phyloP scores from a whole-genome alignment of 2,888 invertebrate genomes.

The Cryptophagus acutangulus region DNA sequence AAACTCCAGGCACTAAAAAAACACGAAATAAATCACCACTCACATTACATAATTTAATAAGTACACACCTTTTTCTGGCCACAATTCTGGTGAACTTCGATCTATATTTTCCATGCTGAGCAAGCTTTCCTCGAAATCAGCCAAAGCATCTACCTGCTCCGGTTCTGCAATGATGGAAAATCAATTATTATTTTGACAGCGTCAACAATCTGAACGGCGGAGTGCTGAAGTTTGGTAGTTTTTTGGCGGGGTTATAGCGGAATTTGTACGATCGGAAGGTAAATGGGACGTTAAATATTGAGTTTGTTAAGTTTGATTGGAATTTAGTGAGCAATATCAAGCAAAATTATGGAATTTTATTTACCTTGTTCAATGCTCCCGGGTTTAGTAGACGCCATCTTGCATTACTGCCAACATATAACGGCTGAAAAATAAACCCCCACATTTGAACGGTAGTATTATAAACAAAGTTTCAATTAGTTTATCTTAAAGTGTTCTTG shows the following conservation, averaged over 20 bases:
- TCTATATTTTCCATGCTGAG: constrained; percentile 87
- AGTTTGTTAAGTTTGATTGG: background rate
- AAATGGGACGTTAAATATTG: background rate
- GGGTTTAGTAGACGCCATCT: constrained; percentile 67
- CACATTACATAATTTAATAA: background rate
- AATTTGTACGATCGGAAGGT: no score
- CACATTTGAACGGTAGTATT: constrained; percentile 19
- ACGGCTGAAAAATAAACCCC: constrained; percentile 20
- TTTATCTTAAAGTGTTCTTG: no score
- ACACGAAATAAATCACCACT: no score
- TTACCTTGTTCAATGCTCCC: constrained; percentile 59
- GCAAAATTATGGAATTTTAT: constrained; percentile 20
- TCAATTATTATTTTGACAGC: constrained; percentile 23
- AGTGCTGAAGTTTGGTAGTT: constrained; percentile 1
- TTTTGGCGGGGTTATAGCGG: no score
- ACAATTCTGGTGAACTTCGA: constrained; percentile 90
- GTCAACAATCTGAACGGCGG: background rate
- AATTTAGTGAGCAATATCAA: constrained; percentile 1
- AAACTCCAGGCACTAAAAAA: constrained; percentile 79
- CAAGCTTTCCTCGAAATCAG: constrained; percentile 64
- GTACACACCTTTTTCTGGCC: constrained; percentile 84
- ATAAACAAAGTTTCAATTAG: no score
- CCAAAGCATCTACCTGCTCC: constrained; percentile 32
- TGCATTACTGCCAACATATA: constrained; percentile 39
- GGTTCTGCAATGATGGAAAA: constrained; percentile 24